Base-by-base conservation (phyloP, 2,113 vertebrate species). In the Nycticebus coucang region DNA sequence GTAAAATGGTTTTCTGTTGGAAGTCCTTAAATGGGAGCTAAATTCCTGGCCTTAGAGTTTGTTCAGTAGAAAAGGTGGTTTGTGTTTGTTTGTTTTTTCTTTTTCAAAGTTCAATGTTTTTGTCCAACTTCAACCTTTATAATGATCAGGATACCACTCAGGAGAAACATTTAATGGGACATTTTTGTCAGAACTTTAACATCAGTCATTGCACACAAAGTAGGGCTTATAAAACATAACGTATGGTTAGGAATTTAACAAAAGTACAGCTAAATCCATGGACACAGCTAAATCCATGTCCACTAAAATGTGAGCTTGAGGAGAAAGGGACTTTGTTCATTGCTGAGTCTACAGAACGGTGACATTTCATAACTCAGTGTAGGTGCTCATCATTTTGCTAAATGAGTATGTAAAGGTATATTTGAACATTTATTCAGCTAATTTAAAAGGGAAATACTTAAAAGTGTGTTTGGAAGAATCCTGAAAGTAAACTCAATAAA, bases 401-500 rank as follows among this genome's bases (percentile, higher is more conserved):
- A 72, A 64, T 82, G 26, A 59, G 74, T 53, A 66, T 66, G 28
- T 30, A 30, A 92, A 79, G 11, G 18, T 45, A 19, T 60, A 24
- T 45, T 96, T 83, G 30, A 71, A 95, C 88, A 12, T 85, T 85
- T 91, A 53, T 77, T 41, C n/a, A 74, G 71, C 10, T 87, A 6
- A 62, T 93, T 37, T 33, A 13, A 21, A 13, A 22, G 66, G 95
- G n/a, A 1, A 3, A 72, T 1, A 89, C 50, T 83, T 86, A 22
- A 87, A 92, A 94, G 21, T 74, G 4, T 57, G 69, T 50, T 95
- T 90, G 59, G 37, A 85, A 33, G 33, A 77, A 74, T 88, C 41
- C 37, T 79, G 33, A 30, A 86, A 41, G 26, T 74, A 82, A 78
- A 77, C 12, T 80, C 74, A 30, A 41, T 53, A 37, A 83, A 93